A percentile compares a stretch with the other conserved stretches of the same genome.
These are phyloP conservation scores for Rhinolophus ferrumequinum DNA, from an alignment of 2,113 vertebrate genomes.

Conservation along the genomic window DNA sequence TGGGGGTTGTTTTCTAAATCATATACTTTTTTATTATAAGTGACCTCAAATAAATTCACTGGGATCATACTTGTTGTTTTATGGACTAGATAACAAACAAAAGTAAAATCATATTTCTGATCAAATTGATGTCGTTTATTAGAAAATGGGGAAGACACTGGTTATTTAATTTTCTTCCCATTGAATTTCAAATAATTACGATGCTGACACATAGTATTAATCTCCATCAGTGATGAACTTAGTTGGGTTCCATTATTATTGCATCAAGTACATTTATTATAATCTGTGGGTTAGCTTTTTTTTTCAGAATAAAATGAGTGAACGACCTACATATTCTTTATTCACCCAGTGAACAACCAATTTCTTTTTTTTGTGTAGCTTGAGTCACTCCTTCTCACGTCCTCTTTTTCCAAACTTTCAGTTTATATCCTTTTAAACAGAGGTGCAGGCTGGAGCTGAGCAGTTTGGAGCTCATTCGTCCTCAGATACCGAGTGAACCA, in stretches of 20 bases:
- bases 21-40: constrained; percentile 76
- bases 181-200: constrained; percentile 12
- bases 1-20: background rate
- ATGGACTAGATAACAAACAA: constrained; percentile 42
- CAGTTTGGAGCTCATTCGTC: background rate
- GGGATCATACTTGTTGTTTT: background rate
- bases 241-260: background rate
- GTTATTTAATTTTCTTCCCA: constrained; percentile 59
- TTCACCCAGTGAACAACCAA: background rate
- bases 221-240: constrained; percentile 2
- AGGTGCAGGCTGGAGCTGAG: background rate
- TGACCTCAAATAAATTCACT: constrained; percentile 35
- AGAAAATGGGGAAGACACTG: background rate
- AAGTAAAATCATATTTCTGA: constrained; percentile 24
- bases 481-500: accelerated
- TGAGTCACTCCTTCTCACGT: background rate
- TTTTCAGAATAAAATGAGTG: background rate
- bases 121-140: constrained; percentile 55
- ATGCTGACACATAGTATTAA: background rate
- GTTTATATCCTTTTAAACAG: background rate
- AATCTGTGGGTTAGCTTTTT: background rate
- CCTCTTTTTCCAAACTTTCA: background rate
- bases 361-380: background rate
- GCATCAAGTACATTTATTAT: background rate
- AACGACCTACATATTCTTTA: background rate